Percentiles rank a stretch among this genome's conserved stretches.
Conservation (phyloP, 2,113 vertebrate genomes). For the Balaenoptera acutorostrata region DNA sequence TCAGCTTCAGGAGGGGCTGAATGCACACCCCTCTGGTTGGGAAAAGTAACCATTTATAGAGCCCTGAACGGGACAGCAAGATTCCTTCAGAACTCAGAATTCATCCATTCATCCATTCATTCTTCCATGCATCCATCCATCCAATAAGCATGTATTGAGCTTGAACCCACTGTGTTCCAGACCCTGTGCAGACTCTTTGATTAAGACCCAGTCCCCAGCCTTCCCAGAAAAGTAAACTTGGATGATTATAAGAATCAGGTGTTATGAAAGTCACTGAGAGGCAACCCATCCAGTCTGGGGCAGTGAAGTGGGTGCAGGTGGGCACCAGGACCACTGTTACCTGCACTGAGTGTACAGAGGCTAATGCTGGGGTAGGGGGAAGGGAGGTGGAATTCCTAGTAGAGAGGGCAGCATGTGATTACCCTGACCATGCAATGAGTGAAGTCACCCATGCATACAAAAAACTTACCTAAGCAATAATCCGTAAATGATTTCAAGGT, state of each 20-base stretch:
- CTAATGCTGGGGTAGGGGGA: background rate
- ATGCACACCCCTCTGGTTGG: background rate
- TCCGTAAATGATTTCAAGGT: slow-evolving; percentile 1
- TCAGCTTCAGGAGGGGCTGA: background rate
- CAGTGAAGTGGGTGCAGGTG: background rate
- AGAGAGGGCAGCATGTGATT: background rate
- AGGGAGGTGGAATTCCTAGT: background rate
- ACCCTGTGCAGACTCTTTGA: background rate
- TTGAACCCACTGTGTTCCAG: background rate
- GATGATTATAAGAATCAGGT: background rate
- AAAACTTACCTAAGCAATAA: background rate
- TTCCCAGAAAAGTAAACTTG: background rate
- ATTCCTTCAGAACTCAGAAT: slow-evolving; percentile 1
- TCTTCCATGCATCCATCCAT: background rate
- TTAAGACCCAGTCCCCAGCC: background rate
- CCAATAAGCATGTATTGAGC: background rate
- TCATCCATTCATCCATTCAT: background rate
- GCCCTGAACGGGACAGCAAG: background rate
- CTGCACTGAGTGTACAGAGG: background rate
- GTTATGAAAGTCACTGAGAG: background rate
- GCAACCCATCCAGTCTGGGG: background rate
- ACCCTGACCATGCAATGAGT: background rate
- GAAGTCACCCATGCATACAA: background rate
- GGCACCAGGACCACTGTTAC: background rate
- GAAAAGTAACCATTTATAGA: background rate